Evolutionary conservation across 2,888 invertebrate genomes (phyloP), one percentile per base, ranked within the genome.

Genomic region (Chrysopilus asiliformis): DNA sequence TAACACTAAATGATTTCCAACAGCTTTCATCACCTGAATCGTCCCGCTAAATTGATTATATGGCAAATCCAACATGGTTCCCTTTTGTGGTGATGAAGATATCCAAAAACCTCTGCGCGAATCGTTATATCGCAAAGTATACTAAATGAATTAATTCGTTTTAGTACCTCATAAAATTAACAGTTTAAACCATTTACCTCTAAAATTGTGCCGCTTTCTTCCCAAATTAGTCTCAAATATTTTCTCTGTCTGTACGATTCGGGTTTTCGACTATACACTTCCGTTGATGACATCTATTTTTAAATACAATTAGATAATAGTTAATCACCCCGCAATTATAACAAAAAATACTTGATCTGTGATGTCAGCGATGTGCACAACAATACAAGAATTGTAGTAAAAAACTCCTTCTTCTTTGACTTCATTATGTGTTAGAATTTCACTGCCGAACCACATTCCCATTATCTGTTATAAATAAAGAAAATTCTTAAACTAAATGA

Each of bases 381-480:
- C 71, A 30, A 83, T 81, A 52, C 84, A 84, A 10, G 74, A 69
- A 45, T 71, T 68, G 37, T 66, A 64, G 48, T 67, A 64, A 55
- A 68, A 62, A 5, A 68, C 60, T 32, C 71, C 69, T 25, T 57
- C 55, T 36, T 70, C 65, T 66, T 14, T 12, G 44, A 67, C 65
- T 20, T 70, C 68, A 2, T 68, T 68, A 51, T 83, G 80, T 49
- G 71, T 66, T 33, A 83, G 70, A 38, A 76, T 71, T 66, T 85
- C 83, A 44, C 79, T 76, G 18, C 79, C 81, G 56, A 79, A 82
- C 84, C 84, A 85, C 62, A 78, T 74, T 3, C 82, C 83, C 70
- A 76, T 75, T 47, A 74, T 58, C 51, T 66, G 17, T 14, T 29
- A 34, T 10, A 31, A 10, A 12, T 10, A 29, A 29, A n/a, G n/a